Evolutionary conservation across 2,888 invertebrate genomes (phyloP), one percentile per base, ranked within the genome.

Genomic region (Patella ulyssiponensis): DNA sequence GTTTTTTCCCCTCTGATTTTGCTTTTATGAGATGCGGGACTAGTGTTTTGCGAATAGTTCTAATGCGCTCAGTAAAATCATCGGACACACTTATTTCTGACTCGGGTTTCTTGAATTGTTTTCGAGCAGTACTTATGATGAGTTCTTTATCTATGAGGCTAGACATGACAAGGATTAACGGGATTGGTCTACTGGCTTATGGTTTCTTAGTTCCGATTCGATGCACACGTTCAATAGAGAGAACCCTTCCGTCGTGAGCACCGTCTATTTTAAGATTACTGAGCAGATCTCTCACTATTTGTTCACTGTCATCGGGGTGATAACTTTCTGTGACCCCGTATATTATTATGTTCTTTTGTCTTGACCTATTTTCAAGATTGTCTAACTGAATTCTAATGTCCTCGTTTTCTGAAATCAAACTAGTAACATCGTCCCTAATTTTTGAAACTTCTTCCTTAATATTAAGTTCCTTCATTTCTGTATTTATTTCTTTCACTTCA

Each of bases 321-420:
- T 44, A 2, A 44, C 44, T 44, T 44, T 44, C 44, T 44, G 5
- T 44, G 44, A 64, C 58, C 17, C 58, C 58, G 58, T 64, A 64
- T 20, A 64, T 20, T 64, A 64, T 64, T 64, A 64, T 20, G 20
- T 64, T 64, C 58, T 64, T 64, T 64, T 64, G 58, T 64, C 58
- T n/a, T 9, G 7, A n/a, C 20, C n/a, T 64, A 20, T 64, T 20
- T 64, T 64, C 64, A 20, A 9, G 9, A 64, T 9, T 20, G 2
- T 64, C 58, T 64, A 64, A 64, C n/a, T n/a, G 17, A 20, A 20
- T 20, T n/a, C 58, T n/a, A 64, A 64, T 64, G 17, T 64, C 58
- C 17, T 20, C 20, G 20, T 64, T 64, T 64, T 64, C 58, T 64
- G 17, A n/a, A 17, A 20, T 64, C 20, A 64, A 64, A 20, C n/a